These are phyloP conservation scores for Caranx melampygus DNA, from an alignment of 2,113 vertebrate genomes.

Conservation along the genomic window DNA sequence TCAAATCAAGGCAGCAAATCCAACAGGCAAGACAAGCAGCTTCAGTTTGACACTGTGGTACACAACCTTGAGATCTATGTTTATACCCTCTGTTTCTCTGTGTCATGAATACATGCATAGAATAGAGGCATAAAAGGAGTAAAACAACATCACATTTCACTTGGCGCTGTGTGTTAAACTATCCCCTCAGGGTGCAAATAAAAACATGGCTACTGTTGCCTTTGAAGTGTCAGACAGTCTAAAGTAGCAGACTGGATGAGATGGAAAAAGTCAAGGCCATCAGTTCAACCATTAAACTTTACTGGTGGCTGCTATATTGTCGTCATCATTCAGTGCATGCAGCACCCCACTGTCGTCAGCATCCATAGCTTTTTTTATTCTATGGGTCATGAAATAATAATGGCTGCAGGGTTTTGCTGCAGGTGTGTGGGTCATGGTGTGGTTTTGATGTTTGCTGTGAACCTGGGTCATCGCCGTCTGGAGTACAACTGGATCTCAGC, in stretches of 20 bases:
- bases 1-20: too few relatives aligned
- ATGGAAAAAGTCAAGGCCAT: conserved; percentile 14
- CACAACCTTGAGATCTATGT: too few relatives aligned
- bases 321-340: not conserved
- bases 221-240: not conserved
- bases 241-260: not conserved
- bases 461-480: not conserved
- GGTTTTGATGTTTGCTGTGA: not conserved
- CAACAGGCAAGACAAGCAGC: too few relatives aligned
- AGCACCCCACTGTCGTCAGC: not conserved
- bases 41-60: too few relatives aligned
- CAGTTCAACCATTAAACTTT: conserved; percentile 1
- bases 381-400: conserved; percentile 8
- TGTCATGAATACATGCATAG: not conserved
- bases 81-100: not conserved
- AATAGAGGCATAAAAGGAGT: not conserved
- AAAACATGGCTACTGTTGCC: not conserved
- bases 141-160: not conserved
- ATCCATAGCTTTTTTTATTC: not conserved
- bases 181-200: not conserved
- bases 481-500: not conserved
- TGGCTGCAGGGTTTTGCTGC: not conserved
- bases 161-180: not conserved
- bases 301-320: not conserved
- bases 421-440: not conserved